A percentile compares a stretch with the other conserved stretches of the same genome.
phyloP scores from a whole-genome alignment of 2,797 vertebrate genomes.

The Atherinosoma microstoma region DNA sequence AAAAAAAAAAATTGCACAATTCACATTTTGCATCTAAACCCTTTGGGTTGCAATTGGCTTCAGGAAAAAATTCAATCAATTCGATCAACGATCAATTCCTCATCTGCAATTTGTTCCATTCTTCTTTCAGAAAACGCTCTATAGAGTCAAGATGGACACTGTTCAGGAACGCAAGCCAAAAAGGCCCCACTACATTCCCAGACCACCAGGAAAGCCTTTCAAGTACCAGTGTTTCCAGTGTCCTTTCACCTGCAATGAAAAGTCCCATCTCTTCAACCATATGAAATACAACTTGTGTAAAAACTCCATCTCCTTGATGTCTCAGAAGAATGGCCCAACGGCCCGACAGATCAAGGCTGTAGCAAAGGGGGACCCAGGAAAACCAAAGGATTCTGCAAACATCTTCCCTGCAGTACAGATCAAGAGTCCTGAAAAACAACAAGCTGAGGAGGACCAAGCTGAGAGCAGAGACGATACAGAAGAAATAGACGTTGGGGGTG shows the following conservation, averaged over 20 bases:
- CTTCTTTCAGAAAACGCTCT: conserved; percentile 50
- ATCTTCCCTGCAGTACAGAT: conserved; percentile 60
- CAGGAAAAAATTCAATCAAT: too few species aligned
- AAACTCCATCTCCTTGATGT: conserved; percentile 95
- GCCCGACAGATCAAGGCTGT: conserved; percentile 84
- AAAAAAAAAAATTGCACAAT: conserved; percentile 37
- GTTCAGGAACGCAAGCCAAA: conserved; percentile 94
- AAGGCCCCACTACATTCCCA: conserved; percentile 97
- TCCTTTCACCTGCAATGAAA: conserved; percentile 98
- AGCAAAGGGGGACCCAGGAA: conserved; percentile 66
- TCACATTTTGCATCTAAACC: conserved; percentile 14
- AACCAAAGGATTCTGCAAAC: conserved; percentile 60
- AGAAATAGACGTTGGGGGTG: conserved; percentile 71
- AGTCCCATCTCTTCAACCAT: conserved; percentile 98
- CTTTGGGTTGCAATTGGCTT: not conserved
- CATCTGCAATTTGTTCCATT: conserved; percentile 14
- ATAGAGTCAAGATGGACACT: conserved; percentile 84
- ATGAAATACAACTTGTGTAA: conserved; percentile 99
- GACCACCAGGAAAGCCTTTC: conserved; percentile 96
- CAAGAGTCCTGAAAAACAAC: conserved; percentile 30
- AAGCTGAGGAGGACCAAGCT: conserved; percentile 24
- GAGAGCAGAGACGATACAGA: conserved; percentile 77
- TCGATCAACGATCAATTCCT: too few species aligned
- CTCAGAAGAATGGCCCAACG: conserved; percentile 87
- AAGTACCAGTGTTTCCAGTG: conserved; percentile 99